These are phyloP conservation scores for Rhynchopsitta pachyrhyncha DNA, from an alignment of 2,113 vertebrate genomes.

Conservation along the genomic window DNA sequence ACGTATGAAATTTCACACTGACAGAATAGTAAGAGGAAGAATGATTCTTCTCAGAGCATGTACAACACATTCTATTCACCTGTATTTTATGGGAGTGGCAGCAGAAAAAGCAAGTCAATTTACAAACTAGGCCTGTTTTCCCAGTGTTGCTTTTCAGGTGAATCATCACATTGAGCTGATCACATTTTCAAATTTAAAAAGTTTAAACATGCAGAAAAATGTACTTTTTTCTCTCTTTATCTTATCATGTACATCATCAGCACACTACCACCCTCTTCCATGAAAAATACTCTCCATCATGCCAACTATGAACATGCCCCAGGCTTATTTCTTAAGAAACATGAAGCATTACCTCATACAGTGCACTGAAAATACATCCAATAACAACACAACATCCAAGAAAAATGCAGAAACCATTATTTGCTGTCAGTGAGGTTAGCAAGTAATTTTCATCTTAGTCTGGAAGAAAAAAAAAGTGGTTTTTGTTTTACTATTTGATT, in stretches of 20 bases:
- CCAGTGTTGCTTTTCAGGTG: constrained; percentile 15
- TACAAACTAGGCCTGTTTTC: constrained; percentile 42
- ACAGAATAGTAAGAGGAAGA: background rate
- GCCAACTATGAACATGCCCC: constrained; percentile 43
- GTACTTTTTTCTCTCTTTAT: constrained; percentile 45
- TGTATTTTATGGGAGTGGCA: background rate
- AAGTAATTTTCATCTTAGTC: constrained; percentile 31
- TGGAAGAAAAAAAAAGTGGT: background rate
- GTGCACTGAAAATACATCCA: constrained; percentile 24
- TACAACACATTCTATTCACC: background rate
- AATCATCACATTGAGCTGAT: constrained; percentile 43
- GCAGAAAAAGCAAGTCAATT: constrained; percentile 12
- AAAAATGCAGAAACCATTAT: constrained; percentile 56
- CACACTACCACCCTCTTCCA: constrained; percentile 29
- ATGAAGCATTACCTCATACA: constrained; percentile 52
- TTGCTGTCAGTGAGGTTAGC: constrained; percentile 50
- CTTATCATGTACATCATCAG: constrained; percentile 51
- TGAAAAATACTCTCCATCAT: constrained; percentile 21
- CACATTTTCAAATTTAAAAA: constrained; percentile 48
- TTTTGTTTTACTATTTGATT: constrained; percentile 7
- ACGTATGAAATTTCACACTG: background rate
- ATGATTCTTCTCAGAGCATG: background rate
- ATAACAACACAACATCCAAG: constrained; percentile 54
- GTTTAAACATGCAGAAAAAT: constrained; percentile 66
- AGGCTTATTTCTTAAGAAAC: constrained; percentile 55